Base-by-base conservation (phyloP, 2,888 invertebrate genomes). In the Drosophila kanekoi region DNA sequence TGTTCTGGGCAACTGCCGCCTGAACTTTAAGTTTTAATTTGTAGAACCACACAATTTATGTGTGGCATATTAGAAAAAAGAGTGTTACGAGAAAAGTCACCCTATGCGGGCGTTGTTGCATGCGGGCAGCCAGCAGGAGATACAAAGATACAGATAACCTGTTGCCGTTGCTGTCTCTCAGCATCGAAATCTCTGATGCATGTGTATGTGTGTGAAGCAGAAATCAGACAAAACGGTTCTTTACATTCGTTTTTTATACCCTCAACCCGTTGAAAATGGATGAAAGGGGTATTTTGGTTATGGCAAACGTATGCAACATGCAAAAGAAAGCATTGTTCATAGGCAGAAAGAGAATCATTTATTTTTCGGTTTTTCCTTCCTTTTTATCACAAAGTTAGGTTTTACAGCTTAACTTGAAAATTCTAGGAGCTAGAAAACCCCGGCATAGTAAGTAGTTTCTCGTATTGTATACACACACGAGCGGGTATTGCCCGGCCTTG, bases 151-250 rank as follows among this genome's bases (percentile, higher is more conserved):
- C 63, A 77, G 70, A 78, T 80, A 82, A 86, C 87, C 87, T 79
- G 83, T 83, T 85, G 67, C 44, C 49, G 54, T 18, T 44, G 38
- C 13, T 57, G 61, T 18, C 43, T 14, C 59, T 47, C 35, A 43
- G 69, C 57, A 56, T 65, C 74, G 75, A 56, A 60, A 61, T 41
- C 43, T 62, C 40, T 59, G 57, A 44, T 40, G 40, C 16, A 13
- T 35, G 13, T 35, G 40, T 52, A 52, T 37, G 60, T 63, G 61
- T 59, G 59, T 65, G 71, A 59, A 67, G 65, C 68, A 65, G 59
- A 80, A 73, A 69, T 68, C 79, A 79, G 72, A 72, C 85, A 80
- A 87, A 87, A 85, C 85, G 73, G 87, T 87, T 85, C 85, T 77
- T 85, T 79, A 81, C 79, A 83, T 85, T 84, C 71, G 68, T 64